Base-by-base conservation (phyloP, 1,140 invertebrate genomes). In the Camponotus vicinus region DNA sequence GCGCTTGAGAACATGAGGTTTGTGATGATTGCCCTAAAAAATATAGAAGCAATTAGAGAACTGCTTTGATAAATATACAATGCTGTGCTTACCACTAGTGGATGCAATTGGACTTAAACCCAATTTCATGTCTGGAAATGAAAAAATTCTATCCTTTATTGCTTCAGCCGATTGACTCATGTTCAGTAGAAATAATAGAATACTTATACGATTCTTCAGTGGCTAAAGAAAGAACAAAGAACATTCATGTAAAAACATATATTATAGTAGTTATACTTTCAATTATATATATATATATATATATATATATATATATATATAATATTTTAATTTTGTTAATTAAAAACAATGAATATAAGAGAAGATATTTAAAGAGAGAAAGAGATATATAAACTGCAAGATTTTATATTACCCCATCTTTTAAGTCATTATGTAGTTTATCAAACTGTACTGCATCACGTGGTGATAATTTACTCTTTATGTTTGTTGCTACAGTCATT, bases 381-480 rank as follows among this genome's bases (percentile, higher is more conserved):
- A 9, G 40, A 42, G 5, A 45, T 32, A 55, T 66, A 18, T 21
- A 15, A 76, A 71, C 8, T 4, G 32, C 49, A 66, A 79, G 37
- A 70, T 75, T 52, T 63, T 15, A 55, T 61, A 83, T 87, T 94
- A 95, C 94, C 89, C 92, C 93, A 88, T 94, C 93, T 89, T 94
- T 95, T 18, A 95, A 87, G 57, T 95, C 93, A 86, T 92, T 95
- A 40, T 94, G 92, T 63, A 95, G 79, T 88, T 94, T 95, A 63
- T 95, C 94, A 90, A 95, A 95, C 32, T 93, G 90, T 42, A 84
- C 18, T 78, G 90, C 88, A 86, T 95, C 94, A 18, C 90, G 89
- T 71, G 85, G 3, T 6, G 92, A 91, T 32, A 95, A 91, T 90
- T 94, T 95, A 61, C 84, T 91, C 90, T 92, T 94, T 77, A 95